phyloP scores from a whole-genome alignment of 2,797 vertebrate species.

The Taenioides sp. region DNA sequence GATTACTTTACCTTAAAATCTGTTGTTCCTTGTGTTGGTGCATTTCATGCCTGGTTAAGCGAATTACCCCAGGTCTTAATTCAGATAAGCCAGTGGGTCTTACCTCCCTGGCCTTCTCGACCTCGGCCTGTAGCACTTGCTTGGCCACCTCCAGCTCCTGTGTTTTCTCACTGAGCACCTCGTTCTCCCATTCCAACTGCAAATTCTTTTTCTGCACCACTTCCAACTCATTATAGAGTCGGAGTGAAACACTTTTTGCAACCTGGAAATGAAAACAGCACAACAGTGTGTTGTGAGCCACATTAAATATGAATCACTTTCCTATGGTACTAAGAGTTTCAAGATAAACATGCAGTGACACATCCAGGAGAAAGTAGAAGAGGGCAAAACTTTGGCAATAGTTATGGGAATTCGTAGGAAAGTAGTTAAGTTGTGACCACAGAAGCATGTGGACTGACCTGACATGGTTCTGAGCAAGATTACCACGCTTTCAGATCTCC shows the following conservation, averaged over 20 bases:
- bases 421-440: constrained; percentile 50
- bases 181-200: constrained; percentile 91
- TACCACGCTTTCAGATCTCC: constrained; percentile 33
- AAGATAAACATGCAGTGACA: background rate
- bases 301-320: background rate
- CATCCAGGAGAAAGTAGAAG: background rate
- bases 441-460: constrained; percentile 36
- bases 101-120: constrained; percentile 91
- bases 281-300: constrained; percentile 6
- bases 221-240: constrained; percentile 92
- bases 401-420: constrained; percentile 37
- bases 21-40: background rate
- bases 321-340: background rate
- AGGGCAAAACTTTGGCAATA: constrained; percentile 23
- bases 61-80: constrained; percentile 3
- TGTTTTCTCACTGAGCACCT: constrained; percentile 86
- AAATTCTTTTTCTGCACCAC: constrained; percentile 87
- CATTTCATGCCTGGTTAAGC: background rate
- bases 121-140: constrained; percentile 92
- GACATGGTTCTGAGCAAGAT: constrained; percentile 34
- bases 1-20: background rate
- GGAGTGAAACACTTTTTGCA: constrained; percentile 91
- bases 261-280: constrained; percentile 76
- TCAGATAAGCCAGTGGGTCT: constrained; percentile 1
- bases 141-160: constrained; percentile 90